Evolutionary conservation across 2,797 vertebrate genomes (phyloP).

Genomic region (Pipistrellus pipistrellus): DNA sequence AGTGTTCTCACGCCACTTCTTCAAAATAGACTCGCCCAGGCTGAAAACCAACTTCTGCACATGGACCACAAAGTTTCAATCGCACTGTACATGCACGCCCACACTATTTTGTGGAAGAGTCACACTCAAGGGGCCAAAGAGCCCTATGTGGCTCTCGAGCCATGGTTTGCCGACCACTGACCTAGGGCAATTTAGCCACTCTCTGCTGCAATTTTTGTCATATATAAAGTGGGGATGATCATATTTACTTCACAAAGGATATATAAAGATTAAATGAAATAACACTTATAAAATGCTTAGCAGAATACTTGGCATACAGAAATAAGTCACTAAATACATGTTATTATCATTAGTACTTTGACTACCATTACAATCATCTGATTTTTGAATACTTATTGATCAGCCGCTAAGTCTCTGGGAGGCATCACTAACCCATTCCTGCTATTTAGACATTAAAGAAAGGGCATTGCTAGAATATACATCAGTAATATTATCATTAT

Average conservation of each 20-base stretch:
- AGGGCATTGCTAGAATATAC: neutral
- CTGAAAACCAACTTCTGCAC: too few species aligned
- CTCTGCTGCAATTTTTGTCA: neutral
- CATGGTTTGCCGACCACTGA: neutral
- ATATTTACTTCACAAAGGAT: neutral
- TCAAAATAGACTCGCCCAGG: too few species aligned
- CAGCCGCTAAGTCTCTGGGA: neutral
- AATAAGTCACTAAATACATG: neutral
- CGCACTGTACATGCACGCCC: too few species aligned
- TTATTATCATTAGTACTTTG: neutral
- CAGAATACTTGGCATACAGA: neutral
- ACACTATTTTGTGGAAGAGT: too few species aligned
- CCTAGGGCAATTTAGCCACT: neutral
- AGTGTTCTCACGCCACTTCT: too few species aligned
- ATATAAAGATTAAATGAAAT: neutral
- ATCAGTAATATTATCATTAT: neutral
- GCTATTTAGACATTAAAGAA: neutral
- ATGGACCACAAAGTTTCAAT: too few species aligned
- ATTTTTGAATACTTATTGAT: neutral
- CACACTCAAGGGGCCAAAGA: too few species aligned
- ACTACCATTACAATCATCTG: neutral
- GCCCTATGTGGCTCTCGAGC: too few species aligned
- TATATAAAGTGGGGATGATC: neutral
- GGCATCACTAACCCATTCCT: neutral
- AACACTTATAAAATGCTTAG: neutral